Conservation (phyloP, 2,888 invertebrate genomes). For the Balanococcus diminutus region DNA sequence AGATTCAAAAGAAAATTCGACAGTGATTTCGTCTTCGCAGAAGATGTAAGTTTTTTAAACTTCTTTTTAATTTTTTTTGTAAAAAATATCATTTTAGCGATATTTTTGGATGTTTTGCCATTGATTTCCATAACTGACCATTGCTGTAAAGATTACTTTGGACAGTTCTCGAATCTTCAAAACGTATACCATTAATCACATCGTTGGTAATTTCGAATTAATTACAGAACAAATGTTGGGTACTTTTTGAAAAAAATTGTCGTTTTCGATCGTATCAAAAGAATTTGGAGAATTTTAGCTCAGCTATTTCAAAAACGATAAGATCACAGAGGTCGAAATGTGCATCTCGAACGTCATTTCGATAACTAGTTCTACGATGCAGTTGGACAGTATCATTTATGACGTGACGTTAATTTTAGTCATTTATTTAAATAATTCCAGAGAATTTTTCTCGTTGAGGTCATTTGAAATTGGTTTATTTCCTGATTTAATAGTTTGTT, state of each 20-base stretch:
- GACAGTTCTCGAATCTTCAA: no score
- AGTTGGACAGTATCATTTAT: not conserved
- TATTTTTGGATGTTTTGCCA: not conserved
- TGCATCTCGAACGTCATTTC: not conserved
- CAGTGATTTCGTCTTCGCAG: slow-evolving; percentile 43
- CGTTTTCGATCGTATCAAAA: not conserved
- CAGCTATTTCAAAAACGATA: not conserved
- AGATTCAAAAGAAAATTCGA: slow-evolving; percentile 41
- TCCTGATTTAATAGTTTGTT: slow-evolving; percentile 24
- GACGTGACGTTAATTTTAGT: not conserved
- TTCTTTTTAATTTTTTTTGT: not conserved
- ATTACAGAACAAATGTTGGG: no score
- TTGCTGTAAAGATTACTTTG: no score
- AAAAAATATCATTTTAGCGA: not conserved
- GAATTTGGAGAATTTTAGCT: not conserved
- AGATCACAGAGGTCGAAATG: not conserved
- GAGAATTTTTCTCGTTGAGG: not conserved
- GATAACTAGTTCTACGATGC: not conserved
- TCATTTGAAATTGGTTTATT: not conserved
- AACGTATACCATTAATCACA: no score
- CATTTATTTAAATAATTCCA: not conserved
- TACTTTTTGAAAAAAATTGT: not conserved
- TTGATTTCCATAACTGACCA: no score
- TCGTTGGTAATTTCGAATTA: not conserved
- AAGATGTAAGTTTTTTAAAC: slow-evolving; percentile 31